A percentile compares a stretch with the other conserved stretches of the same genome.
Evolutionary conservation across 2,888 invertebrate genomes (phyloP).

Genomic region (Sphaerophoria rueppellii): DNA sequence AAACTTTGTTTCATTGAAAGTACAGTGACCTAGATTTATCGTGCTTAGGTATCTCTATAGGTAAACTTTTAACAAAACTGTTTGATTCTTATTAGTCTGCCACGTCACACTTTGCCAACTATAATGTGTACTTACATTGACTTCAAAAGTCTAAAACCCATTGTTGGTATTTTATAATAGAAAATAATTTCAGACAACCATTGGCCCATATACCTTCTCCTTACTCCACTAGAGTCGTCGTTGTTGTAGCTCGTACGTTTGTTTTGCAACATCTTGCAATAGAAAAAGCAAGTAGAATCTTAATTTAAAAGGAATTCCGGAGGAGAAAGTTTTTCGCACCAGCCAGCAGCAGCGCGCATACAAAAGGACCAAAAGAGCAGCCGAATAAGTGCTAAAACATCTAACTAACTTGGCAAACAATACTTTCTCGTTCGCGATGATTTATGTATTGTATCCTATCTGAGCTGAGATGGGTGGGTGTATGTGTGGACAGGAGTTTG

Average conservation of each 20-base stretch:
- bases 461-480: slow-evolving; percentile 4
- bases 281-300: slow-evolving; percentile 13
- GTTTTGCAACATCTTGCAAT: slow-evolving; percentile 28
- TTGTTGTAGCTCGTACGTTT: not conserved
- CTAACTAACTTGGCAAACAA: slow-evolving; percentile 69
- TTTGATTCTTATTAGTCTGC: slow-evolving; percentile 31
- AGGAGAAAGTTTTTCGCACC: slow-evolving; percentile 50
- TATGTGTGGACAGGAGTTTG: slow-evolving; percentile 5
- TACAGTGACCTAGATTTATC: slow-evolving; percentile 12
- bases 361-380: slow-evolving; percentile 55
- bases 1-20: not conserved
- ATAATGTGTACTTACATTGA: slow-evolving; percentile 28
- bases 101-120: slow-evolving; percentile 40
- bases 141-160: slow-evolving; percentile 4
- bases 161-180: slow-evolving; percentile 3
- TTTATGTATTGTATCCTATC: slow-evolving; percentile 59
- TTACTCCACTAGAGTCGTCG: slow-evolving; percentile 10
- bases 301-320: not conserved
- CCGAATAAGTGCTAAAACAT: slow-evolving; percentile 64
- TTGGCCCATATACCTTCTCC: slow-evolving; percentile 8
- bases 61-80: slow-evolving; percentile 18
- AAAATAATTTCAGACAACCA: slow-evolving; percentile 21
- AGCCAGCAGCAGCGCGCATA: slow-evolving; percentile 10
- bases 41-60: not conserved
- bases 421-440: slow-evolving; percentile 63